Percentiles rank a stretch among this genome's conserved stretches.
Evolutionary conservation across 2,113 vertebrate genomes (phyloP).

Genomic region (Rhinogobius similis): DNA sequence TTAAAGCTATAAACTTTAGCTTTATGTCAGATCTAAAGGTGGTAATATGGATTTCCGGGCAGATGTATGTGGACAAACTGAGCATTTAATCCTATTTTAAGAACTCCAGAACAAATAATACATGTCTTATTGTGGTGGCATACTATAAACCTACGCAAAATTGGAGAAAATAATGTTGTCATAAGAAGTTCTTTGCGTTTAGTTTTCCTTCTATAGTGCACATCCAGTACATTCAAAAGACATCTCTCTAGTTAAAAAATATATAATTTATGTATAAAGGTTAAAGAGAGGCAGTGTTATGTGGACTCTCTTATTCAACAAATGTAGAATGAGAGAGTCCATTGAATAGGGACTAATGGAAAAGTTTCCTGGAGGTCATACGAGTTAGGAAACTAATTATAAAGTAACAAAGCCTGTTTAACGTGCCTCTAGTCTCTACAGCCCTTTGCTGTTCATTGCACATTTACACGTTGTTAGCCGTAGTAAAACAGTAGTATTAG

Average conservation of each 20-base stretch:
- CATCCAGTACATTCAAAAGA: neutral
- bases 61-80: neutral
- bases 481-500: conserved; percentile 34
- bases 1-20: neutral
- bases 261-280: neutral
- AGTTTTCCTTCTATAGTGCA: neutral
- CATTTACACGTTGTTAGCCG: conserved; percentile 16
- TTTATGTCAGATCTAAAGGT: neutral
- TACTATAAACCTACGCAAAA: neutral
- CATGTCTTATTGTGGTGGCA: neutral
- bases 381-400: neutral
- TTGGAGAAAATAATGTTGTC: neutral
- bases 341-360: neutral
- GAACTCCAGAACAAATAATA: neutral
- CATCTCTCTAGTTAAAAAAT: neutral
- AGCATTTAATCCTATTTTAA: neutral
- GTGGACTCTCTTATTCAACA: neutral
- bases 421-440: neutral
- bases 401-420: neutral
- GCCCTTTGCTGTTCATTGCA: neutral
- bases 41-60: neutral
- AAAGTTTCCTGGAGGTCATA: neutral
- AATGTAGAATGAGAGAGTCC: neutral
- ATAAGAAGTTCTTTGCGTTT: neutral
- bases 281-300: neutral